Evolutionary conservation across 2,113 vertebrate species (phyloP).

Genomic region (Antennarius striatus): DNA sequence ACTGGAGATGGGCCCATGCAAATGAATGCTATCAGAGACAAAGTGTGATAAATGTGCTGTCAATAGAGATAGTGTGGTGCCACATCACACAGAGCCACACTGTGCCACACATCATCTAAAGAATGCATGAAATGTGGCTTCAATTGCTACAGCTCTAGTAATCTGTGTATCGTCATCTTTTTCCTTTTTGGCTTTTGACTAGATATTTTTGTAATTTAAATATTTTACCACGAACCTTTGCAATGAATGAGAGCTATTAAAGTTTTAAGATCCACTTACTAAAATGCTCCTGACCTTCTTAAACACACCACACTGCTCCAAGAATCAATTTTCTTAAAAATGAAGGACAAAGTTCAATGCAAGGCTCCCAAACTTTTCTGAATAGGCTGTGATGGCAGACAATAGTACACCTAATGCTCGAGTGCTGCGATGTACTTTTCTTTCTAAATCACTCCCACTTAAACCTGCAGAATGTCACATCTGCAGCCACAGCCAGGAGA

Average conservation of each 20-base stretch:
- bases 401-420: conserved; percentile 42
- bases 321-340: conserved; percentile 15
- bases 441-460: conserved; percentile 53
- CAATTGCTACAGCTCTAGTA: conserved; percentile 30
- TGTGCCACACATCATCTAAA: conserved; percentile 32
- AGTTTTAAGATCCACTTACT: conserved; percentile 20
- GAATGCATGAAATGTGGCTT: conserved; percentile 26
- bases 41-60: conserved; percentile 75
- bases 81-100: conserved; percentile 61
- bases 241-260: not conserved
- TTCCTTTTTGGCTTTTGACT: not conserved
- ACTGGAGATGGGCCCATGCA: conserved; percentile 65
- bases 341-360: conserved; percentile 33
- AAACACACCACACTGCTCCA: not conserved
- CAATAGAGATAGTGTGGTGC: conserved; percentile 59
- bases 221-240: not conserved
- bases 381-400: conserved; percentile 44
- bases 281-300: conserved; percentile 9
- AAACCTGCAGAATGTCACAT: conserved; percentile 37
- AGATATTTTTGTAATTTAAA: not conserved
- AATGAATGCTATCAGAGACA: conserved; percentile 66
- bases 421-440: conserved; percentile 43
- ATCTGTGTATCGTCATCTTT: conserved; percentile 11
- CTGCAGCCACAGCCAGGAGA: conserved; percentile 22
- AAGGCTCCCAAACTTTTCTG: conserved; percentile 39